Base-by-base conservation (phyloP, 1,140 invertebrate species). In the Acyrthosiphon pisum region DNA sequence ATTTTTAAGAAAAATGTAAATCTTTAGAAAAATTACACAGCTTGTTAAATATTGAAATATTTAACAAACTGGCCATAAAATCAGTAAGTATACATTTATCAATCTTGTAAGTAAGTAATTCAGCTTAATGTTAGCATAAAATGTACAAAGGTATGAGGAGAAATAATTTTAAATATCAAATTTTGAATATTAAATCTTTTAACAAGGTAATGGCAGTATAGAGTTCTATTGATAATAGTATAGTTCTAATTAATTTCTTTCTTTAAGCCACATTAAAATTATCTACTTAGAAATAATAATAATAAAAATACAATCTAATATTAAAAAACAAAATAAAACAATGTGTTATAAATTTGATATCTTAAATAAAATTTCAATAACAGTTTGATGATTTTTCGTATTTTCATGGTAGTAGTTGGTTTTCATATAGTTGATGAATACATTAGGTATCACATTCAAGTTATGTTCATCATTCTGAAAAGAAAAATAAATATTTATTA, bases 401-500 rank as follows among this genome's bases (percentile, higher is more conserved):
- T 35, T 48, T 30, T 8, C 44, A 8, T 48, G 46, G 7, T 35
- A 89, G 48, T 23, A 53, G 37, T 88, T 89, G 11, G 8, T 35
- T 23, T 35, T 35, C 2, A 9, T 23, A 90, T 23, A 30, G 50
- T 90, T 41, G 88, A 90, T 60, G 35, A 37, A 90, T 37, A 35
- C 8, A 11, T 23, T 48, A 35, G 23, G 8, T 37, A 90, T 90
- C n/a, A 60, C 23, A 60, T 60, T 90, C 23, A 26, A 37, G 23
- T 90, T 41, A 26, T 60, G 50, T 60, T 30, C 88, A 41, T 11
- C 50, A 90, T 35, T 60, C 88, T 90, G 53, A 30, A 90, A 90
- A 88, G 1, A 88, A n/a, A 90, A 50, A 88, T 6, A 60, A 44
- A 90, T 18, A 44, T 30, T 41, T 3, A 41, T 90, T 41, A 60